phyloP scores from a whole-genome alignment of 2,797 vertebrate species.

The Liparis tanakae region DNA sequence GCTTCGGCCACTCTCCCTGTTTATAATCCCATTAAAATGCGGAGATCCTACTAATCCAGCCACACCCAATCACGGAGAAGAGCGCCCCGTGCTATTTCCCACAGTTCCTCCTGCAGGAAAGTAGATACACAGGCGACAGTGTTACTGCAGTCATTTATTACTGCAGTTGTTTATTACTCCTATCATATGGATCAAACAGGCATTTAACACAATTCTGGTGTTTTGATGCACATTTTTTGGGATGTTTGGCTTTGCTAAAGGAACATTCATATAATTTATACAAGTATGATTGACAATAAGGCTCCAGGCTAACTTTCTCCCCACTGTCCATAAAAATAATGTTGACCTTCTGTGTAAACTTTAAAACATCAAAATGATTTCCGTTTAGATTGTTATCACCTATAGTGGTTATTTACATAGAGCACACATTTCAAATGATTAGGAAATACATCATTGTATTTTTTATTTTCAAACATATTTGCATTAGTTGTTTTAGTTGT shows the following conservation, averaged over 20 bases:
- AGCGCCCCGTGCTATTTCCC: constrained; percentile 16
- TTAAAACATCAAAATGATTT: too few relatives aligned
- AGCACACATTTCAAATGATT: background rate
- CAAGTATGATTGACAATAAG: too few relatives aligned
- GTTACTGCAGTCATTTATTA: too few relatives aligned
- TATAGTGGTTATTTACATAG: background rate
- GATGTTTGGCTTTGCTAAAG: background rate
- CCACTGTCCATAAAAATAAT: too few relatives aligned
- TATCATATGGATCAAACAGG: background rate
- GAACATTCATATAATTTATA: background rate
- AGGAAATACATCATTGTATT: background rate
- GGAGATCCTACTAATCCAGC: constrained; percentile 57
- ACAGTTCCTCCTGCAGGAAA: constrained; percentile 15
- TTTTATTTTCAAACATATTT: too few relatives aligned
- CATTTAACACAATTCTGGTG: background rate
- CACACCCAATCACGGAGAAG: constrained; percentile 27
- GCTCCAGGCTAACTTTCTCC: too few relatives aligned
- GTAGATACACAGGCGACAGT: background rate
- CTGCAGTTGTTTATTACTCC: background rate
- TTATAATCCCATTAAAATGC: constrained; percentile 66
- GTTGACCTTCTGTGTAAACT: too few relatives aligned
- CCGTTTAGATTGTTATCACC: background rate
- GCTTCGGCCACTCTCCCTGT: constrained; percentile 32
- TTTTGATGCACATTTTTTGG: background rate
- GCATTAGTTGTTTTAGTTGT: background rate